These are phyloP conservation scores for Bos javanicus DNA, from an alignment of 2,113 vertebrate species.

Conservation along the genomic window DNA sequence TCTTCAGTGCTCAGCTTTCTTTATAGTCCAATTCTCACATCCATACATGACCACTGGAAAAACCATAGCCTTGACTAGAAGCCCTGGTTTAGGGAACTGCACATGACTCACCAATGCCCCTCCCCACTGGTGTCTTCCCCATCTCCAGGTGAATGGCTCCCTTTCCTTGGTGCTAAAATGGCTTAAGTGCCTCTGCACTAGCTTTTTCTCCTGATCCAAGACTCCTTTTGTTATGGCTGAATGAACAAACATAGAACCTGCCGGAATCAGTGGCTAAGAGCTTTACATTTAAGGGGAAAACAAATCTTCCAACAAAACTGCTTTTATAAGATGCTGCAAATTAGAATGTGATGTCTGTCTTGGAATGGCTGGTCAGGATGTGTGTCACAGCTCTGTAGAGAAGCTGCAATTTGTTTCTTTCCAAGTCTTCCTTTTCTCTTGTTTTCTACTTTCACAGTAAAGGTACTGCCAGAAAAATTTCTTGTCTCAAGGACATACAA, in stretches of 20 bases:
- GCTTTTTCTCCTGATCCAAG: neutral
- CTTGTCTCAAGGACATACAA: neutral
- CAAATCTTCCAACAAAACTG: neutral
- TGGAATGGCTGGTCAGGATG: neutral
- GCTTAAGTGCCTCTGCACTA: neutral
- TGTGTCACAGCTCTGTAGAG: neutral
- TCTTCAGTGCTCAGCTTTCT: neutral
- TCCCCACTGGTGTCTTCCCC: neutral
- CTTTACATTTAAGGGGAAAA: no score
- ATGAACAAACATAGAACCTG: neutral
- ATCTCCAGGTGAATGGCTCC: neutral
- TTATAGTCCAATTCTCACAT: neutral
- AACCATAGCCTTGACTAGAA: neutral
- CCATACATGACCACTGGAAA: neutral
- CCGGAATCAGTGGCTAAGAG: neutral
- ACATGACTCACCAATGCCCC: accelerated
- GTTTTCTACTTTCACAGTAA: neutral
- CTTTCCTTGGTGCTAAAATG: neutral
- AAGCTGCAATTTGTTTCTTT: neutral
- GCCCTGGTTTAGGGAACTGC: neutral
- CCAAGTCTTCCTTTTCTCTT: neutral
- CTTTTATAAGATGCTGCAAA: neutral
- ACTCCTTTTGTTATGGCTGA: neutral
- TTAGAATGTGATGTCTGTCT: no score
- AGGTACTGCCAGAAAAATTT: neutral